A percentile compares a stretch with the other conserved stretches of the same genome.
Evolutionary conservation across 1,140 invertebrate genomes (phyloP).

Genomic region (Drosophila seguyi): DNA sequence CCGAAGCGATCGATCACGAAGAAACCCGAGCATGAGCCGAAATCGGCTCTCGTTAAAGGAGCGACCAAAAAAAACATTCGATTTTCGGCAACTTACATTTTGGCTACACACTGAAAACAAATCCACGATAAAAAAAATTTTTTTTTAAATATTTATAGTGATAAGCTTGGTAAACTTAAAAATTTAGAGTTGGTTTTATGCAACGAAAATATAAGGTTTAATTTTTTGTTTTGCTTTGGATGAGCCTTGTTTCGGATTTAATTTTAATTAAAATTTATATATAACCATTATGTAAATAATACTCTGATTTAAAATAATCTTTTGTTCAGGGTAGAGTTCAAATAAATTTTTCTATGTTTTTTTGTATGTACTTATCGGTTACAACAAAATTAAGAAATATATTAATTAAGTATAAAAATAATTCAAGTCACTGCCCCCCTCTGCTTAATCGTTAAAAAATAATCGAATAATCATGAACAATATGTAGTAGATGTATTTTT

Average conservation of each 20-base stretch:
- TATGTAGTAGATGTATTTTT: slow-evolving; percentile 1
- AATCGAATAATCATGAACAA: neutral
- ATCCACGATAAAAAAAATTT: neutral
- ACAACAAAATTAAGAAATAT: neutral
- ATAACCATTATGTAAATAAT: no score
- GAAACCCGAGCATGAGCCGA: slow-evolving; percentile 10
- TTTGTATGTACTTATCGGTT: neutral
- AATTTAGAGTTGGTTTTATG: no score
- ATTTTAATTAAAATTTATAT: no score
- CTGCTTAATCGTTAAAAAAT: neutral
- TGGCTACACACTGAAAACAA: slow-evolving; percentile 32
- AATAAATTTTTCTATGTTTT: neutral
- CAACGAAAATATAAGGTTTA: no score
- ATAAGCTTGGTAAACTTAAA: neutral
- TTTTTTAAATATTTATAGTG: neutral
- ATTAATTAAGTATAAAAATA: no score
- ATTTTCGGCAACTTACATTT: slow-evolving; percentile 28
- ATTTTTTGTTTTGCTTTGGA: no score
- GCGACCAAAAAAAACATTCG: slow-evolving; percentile 28
- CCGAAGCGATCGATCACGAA: slow-evolving; percentile 16
- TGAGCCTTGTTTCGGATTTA: no score
- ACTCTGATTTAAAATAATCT: neutral
- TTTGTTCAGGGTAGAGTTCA: neutral
- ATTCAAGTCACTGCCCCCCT: slow-evolving; percentile 1
- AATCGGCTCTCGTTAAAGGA: slow-evolving; percentile 1